Conservation (phyloP, 2,888 invertebrate genomes). For the Conomelus anceps region DNA sequence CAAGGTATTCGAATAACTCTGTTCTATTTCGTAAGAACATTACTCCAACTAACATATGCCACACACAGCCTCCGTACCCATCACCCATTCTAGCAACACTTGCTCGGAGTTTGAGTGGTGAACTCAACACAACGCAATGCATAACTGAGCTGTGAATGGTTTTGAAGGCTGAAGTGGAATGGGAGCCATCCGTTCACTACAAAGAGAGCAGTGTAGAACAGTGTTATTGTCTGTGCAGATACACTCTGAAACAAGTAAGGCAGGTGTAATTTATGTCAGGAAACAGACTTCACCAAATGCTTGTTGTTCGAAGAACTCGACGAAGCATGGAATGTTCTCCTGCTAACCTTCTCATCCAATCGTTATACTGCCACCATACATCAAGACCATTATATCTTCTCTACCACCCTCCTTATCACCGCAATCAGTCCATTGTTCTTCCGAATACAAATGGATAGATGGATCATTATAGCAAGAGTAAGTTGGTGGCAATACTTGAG, state of each 20-base stretch:
- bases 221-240: not conserved
- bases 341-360: not conserved
- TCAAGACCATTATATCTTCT: no score
- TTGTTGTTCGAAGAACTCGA: not conserved
- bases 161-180: not conserved
- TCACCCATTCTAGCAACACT: not conserved
- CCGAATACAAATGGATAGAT: not conserved
- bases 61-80: not conserved
- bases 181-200: not conserved
- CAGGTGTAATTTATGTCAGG: not conserved
- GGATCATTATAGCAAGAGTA: no score
- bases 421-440: not conserved
- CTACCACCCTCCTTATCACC: no score
- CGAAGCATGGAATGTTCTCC: not conserved
- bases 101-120: not conserved
- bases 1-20: not conserved
- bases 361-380: not conserved
- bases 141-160: not conserved
- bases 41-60: not conserved
- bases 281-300: not conserved
- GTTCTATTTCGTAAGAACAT: not conserved
- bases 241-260: not conserved
- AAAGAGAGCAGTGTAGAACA: no score
- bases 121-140: not conserved
- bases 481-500: not conserved